Percentiles rank a stretch among this genome's conserved stretches.
phyloP scores from a whole-genome alignment of 1,140 invertebrate genomes.

The Tetranychus urticae region DNA sequence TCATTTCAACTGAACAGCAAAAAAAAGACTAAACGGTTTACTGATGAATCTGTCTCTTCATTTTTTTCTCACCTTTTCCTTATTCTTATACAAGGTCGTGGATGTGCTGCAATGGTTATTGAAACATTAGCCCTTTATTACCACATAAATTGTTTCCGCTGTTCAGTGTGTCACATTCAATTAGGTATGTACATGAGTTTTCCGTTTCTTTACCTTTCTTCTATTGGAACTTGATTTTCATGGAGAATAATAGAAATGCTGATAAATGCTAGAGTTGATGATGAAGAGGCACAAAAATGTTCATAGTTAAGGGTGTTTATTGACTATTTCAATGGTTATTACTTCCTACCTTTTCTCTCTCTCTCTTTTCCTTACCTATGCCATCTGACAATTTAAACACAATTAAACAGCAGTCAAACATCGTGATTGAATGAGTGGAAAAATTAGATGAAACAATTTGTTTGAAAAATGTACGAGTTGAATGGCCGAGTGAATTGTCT shows the following conservation, averaged over 20 bases:
- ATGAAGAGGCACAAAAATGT: no score
- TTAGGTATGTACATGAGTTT: constrained; percentile 31
- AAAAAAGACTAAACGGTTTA: neutral
- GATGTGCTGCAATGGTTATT: constrained; percentile 83
- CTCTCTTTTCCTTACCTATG: neutral
- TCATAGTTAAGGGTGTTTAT: neutral
- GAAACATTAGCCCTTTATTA: constrained; percentile 82
- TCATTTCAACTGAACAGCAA: neutral
- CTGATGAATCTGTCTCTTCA: no score
- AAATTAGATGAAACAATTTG: neutral
- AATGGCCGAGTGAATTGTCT: neutral
- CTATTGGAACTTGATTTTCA: no score
- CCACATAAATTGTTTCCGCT: constrained; percentile 92
- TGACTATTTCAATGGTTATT: neutral
- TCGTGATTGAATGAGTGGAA: neutral
- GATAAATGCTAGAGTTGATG: no score
- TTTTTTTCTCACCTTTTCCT: no score
- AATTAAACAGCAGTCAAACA: neutral
- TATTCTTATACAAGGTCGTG: constrained; percentile 39
- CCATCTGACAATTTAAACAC: neutral
- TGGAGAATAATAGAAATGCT: no score
- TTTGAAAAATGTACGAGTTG: neutral
- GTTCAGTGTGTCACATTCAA: constrained; percentile 79
- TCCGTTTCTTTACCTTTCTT: no score
- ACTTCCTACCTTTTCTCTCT: neutral